Evolutionary conservation across 2,797 vertebrate genomes (phyloP).

Genomic region (Enoplosus armatus): DNA sequence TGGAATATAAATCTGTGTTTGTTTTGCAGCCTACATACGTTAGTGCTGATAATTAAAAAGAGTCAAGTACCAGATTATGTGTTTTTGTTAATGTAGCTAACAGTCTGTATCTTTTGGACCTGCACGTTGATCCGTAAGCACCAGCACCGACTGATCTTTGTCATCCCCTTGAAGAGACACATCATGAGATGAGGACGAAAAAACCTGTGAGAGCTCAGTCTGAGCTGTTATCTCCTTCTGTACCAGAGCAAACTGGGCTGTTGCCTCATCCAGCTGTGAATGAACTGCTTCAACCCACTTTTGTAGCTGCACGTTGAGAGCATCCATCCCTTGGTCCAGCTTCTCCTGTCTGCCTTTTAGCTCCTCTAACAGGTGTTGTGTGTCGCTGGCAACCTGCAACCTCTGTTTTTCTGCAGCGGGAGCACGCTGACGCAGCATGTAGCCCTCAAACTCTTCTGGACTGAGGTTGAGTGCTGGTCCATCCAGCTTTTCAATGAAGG

Average conservation of each 20-base stretch:
- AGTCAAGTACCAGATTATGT: conserved; percentile 35
- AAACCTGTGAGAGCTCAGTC: conserved; percentile 20
- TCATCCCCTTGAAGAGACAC: conserved; percentile 20
- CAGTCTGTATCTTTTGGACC: conserved; percentile 62
- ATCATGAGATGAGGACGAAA: conserved; percentile 31
- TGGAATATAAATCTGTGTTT: conserved; percentile 22
- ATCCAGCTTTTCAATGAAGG: conserved; percentile 88
- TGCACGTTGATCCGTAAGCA: conserved; percentile 48
- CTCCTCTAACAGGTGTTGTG: conserved; percentile 79
- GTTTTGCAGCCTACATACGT: conserved; percentile 31
- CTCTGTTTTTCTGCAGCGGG: conserved; percentile 49
- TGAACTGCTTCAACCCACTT: conserved; percentile 83
- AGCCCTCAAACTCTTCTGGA: conserved; percentile 84
- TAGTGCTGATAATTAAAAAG: conserved; percentile 42
- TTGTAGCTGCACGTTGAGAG: conserved; percentile 78
- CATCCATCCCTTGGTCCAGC: conserved; percentile 76
- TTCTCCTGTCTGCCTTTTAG: conserved; percentile 83
- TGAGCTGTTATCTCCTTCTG: conserved; percentile 70
- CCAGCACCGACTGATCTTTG: conserved; percentile 38
- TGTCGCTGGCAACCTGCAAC: conserved; percentile 65
- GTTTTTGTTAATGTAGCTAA: conserved; percentile 52
- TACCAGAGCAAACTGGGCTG: conserved; percentile 56
- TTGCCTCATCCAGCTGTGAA: conserved; percentile 79
- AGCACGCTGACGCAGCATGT: conserved; percentile 80
- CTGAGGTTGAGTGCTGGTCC: conserved; percentile 86